phyloP scores from a whole-genome alignment of 1,140 invertebrate genomes.

The Atta texana region DNA sequence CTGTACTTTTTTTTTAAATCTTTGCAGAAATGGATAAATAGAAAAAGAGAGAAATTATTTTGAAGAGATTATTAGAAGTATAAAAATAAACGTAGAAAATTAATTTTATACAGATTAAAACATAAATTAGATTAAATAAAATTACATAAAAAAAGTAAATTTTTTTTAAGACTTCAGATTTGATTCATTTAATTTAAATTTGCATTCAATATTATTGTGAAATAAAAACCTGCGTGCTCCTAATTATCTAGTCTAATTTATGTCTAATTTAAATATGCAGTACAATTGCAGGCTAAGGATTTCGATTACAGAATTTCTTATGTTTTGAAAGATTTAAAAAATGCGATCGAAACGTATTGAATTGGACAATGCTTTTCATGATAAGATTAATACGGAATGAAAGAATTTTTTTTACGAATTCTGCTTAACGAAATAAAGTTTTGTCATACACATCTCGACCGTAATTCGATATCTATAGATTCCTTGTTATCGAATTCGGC shows the following conservation, averaged over 20 bases:
- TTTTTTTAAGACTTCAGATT: not conserved
- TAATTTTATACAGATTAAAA: not conserved
- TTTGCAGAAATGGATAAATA: not conserved
- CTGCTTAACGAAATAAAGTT: conserved; percentile 9
- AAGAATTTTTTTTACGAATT: not conserved
- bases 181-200: not conserved
- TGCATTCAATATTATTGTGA: not conserved
- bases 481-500: conserved; percentile 30
- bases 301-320: not conserved
- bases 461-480: conserved; percentile 58
- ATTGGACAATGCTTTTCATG: not conserved
- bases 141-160: not conserved
- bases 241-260: not conserved
- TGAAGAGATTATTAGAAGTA: not conserved
- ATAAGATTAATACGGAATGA: not conserved
- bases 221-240: not conserved
- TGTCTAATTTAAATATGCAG: not conserved
- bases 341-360: conserved; percentile 9
- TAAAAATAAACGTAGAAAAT: not conserved
- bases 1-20: not conserved
- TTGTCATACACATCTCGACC: conserved; percentile 52
- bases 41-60: not conserved
- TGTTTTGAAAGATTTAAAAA: not conserved
- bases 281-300: not conserved
- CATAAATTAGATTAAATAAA: not conserved